Evolutionary conservation across 2,113 vertebrate species (phyloP).

Genomic region (Odontesthes bonariensis): DNA sequence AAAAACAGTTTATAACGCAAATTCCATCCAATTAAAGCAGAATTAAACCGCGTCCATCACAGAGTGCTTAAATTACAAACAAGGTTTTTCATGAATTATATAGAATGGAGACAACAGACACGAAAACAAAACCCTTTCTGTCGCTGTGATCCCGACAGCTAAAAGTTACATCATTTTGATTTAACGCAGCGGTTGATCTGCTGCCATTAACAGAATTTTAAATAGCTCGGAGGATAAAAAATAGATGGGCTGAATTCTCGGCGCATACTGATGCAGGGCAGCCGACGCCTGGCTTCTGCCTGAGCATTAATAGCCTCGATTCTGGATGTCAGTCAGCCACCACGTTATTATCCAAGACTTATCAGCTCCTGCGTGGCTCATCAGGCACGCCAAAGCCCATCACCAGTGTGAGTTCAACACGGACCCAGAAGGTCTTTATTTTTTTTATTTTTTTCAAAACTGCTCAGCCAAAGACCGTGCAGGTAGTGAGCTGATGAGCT

Average conservation of each 20-base stretch:
- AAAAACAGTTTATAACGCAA: too few species aligned
- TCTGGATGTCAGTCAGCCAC: conserved; percentile 43
- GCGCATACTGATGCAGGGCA: conserved; percentile 44
- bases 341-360: conserved; percentile 46
- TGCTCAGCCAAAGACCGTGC: conserved; percentile 27
- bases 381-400: conserved; percentile 34
- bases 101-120: too few species aligned
- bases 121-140: too few species aligned
- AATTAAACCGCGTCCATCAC: too few species aligned
- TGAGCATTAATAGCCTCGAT: conserved; percentile 42
- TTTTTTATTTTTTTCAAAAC: neutral
- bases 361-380: conserved; percentile 19
- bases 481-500: conserved; percentile 27
- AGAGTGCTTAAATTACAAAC: too few species aligned
- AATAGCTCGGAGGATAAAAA: conserved; percentile 21
- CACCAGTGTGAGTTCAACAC: conserved; percentile 16
- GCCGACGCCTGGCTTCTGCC: conserved; percentile 4
- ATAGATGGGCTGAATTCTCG: conserved; percentile 22
- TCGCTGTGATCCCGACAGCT: neutral
- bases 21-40: too few species aligned
- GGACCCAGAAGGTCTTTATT: conserved; percentile 16
- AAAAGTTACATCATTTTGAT: conserved; percentile 30
- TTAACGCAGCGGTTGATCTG: conserved; percentile 22
- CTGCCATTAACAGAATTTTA: conserved; percentile 15
- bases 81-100: too few species aligned